A percentile compares a stretch with the other conserved stretches of the same genome.
phyloP scores from a whole-genome alignment of 2,888 invertebrate genomes.

The Hymenopus coronatus region DNA sequence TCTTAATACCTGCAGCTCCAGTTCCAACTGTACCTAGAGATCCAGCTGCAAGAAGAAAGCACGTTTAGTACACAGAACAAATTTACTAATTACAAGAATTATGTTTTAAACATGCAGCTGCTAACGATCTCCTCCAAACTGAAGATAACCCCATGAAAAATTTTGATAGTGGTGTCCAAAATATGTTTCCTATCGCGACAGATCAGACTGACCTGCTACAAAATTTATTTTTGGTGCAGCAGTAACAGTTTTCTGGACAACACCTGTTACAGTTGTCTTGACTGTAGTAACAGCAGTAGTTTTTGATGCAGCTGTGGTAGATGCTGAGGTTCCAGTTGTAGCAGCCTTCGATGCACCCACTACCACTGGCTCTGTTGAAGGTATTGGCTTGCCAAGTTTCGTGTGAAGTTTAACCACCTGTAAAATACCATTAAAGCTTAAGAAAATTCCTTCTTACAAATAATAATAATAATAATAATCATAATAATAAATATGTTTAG shows the following conservation, averaged over 20 bases:
- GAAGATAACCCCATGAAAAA: neutral
- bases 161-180: neutral
- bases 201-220: slow-evolving; percentile 57
- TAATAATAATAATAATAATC: no score
- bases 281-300: slow-evolving; percentile 42
- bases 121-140: neutral
- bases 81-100: neutral
- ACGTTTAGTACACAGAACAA: neutral
- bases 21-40: slow-evolving; percentile 61
- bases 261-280: slow-evolving; percentile 33
- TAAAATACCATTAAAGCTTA: slow-evolving; percentile 19
- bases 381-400: slow-evolving; percentile 95
- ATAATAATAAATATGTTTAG: no score
- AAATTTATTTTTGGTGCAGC: slow-evolving; percentile 81
- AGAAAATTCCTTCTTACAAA: neutral
- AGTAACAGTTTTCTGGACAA: slow-evolving; percentile 51
- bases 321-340: slow-evolving; percentile 34
- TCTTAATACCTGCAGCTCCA: slow-evolving; percentile 41
- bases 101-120: neutral
- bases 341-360: slow-evolving; percentile 47
- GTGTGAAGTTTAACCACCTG: slow-evolving; percentile 87
- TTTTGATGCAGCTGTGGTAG: slow-evolving; percentile 38
- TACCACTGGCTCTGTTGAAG: slow-evolving; percentile 91
- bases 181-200: neutral
- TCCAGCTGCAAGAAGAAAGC: slow-evolving; percentile 49